phyloP scores from a whole-genome alignment of 2,888 invertebrate genomes.

The Eupelmus urozonus region DNA sequence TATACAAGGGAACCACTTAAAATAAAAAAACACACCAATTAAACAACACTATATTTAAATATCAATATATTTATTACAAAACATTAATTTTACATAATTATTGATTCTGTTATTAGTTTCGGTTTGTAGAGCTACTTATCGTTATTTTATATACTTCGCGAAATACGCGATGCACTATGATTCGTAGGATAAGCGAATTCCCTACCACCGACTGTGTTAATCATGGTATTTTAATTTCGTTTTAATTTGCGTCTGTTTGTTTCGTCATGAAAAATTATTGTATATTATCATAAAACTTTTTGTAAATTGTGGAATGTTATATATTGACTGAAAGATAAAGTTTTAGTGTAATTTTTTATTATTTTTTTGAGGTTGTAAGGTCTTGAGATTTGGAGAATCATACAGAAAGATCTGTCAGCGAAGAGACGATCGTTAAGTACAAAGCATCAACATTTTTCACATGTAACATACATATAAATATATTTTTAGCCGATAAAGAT shows the following conservation, averaged over 20 bases:
- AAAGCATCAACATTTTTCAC: conserved; percentile 52
- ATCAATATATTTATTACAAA: conserved; percentile 26
- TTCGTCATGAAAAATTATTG: conserved; percentile 40
- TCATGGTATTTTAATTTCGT: conserved; percentile 57
- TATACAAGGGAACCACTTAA: too few relatives aligned
- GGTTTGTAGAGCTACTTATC: conserved; percentile 21
- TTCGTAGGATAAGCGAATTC: conserved; percentile 38
- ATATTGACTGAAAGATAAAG: conserved; percentile 51
- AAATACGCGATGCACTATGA: conserved; percentile 14
- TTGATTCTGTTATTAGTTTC: conserved; percentile 37
- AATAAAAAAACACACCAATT: too few relatives aligned
- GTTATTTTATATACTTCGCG: conserved; percentile 22
- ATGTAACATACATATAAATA: conserved; percentile 37
- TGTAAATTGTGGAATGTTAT: conserved; percentile 56
- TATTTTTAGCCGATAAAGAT: conserved; percentile 53
- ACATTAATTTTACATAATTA: neutral
- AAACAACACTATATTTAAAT: conserved; percentile 30
- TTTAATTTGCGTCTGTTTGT: conserved; percentile 46
- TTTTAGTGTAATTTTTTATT: conserved; percentile 54
- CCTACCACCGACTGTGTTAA: conserved; percentile 58
- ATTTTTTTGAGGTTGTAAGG: conserved; percentile 52
- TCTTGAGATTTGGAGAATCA: conserved; percentile 45
- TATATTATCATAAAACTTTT: conserved; percentile 54
- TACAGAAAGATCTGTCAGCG: conserved; percentile 49
- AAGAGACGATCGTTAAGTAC: conserved; percentile 57